Evolutionary conservation across 2,113 vertebrate species (phyloP).

Genomic region (Morone saxatilis): DNA sequence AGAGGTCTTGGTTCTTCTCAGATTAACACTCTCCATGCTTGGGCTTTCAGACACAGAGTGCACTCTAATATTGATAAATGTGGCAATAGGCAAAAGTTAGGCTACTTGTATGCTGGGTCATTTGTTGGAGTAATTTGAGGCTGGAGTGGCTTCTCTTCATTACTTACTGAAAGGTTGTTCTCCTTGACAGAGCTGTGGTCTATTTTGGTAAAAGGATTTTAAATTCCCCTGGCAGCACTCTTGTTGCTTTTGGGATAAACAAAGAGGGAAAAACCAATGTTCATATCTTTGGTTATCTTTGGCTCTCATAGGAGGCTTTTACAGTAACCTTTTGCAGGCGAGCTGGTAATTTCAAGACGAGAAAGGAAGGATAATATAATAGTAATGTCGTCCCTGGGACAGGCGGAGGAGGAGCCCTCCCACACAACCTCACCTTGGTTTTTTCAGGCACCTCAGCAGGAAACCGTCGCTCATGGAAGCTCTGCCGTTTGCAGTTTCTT

Average conservation of each 20-base stretch:
- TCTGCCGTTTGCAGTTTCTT: conserved; percentile 63
- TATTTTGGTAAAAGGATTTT: conserved; percentile 74
- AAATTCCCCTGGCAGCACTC: conserved; percentile 70
- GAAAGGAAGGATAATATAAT: conserved; percentile 56
- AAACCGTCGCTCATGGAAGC: conserved; percentile 59
- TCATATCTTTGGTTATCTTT: conserved; percentile 61
- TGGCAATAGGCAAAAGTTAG: conserved; percentile 29
- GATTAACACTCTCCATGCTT: conserved; percentile 40
- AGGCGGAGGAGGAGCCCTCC: conserved; percentile 62
- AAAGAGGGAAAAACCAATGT: conserved; percentile 44
- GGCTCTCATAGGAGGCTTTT: conserved; percentile 52
- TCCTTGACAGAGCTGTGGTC: conserved; percentile 53
- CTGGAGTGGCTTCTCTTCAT: conserved; percentile 46
- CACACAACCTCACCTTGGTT: conserved; percentile 73
- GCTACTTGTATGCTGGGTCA: conserved; percentile 17
- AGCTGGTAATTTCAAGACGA: conserved; percentile 49
- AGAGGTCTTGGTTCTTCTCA: conserved; percentile 53
- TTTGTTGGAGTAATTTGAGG: conserved; percentile 60
- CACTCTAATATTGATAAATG: conserved; percentile 28
- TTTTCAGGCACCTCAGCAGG: conserved; percentile 67
- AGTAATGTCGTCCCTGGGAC: conserved; percentile 58
- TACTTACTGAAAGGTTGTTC: conserved; percentile 57
- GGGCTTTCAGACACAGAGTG: conserved; percentile 12
- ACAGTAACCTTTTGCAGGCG: conserved; percentile 47
- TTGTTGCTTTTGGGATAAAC: conserved; percentile 71